These are phyloP conservation scores for Pampus argenteus DNA, from an alignment of 2,797 vertebrate species.

Conservation along the genomic window DNA sequence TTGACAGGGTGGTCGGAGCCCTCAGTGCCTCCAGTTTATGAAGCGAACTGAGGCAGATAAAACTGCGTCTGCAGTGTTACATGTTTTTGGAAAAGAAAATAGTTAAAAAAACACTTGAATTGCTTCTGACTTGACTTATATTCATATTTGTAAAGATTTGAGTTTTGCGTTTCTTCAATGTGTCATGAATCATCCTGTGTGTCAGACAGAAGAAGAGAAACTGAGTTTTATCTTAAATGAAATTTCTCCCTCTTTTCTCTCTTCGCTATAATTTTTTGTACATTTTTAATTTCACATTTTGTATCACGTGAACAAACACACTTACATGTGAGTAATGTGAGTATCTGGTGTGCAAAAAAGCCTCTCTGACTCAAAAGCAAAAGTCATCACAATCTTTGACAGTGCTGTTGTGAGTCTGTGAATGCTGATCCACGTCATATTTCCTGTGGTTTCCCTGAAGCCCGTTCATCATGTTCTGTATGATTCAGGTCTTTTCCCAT, in stretches of 20 bases:
- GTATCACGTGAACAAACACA: too few species aligned
- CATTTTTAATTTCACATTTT: not conserved
- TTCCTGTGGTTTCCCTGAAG: slow-evolving; percentile 33
- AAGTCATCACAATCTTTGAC: slow-evolving; percentile 22
- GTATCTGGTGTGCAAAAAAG: not conserved
- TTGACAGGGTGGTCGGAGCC: slow-evolving; percentile 7
- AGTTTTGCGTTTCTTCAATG: not conserved
- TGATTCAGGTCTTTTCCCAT: slow-evolving; percentile 45
- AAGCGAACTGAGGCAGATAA: slow-evolving; percentile 40
- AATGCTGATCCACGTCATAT: slow-evolving; percentile 9
- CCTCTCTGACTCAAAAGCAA: slow-evolving; percentile 4
- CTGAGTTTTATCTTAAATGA: not conserved
- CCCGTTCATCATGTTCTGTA: slow-evolving; percentile 2
- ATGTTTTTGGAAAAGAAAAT: not conserved
- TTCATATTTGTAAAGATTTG: not conserved
- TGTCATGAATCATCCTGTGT: not conserved
- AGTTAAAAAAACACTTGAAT: too few species aligned
- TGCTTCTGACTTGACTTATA: too few species aligned
- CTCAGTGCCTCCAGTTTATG: slow-evolving; percentile 11
- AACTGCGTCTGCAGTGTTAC: not conserved
- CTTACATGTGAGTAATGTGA: too few species aligned
- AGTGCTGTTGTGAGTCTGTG: slow-evolving; percentile 12
- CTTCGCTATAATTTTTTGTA: too few species aligned
- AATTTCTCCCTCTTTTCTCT: not conserved
- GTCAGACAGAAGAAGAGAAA: not conserved